These are phyloP conservation scores for Leptestheria dahalacensis DNA, from an alignment of 1,140 invertebrate genomes.

Conservation along the genomic window DNA sequence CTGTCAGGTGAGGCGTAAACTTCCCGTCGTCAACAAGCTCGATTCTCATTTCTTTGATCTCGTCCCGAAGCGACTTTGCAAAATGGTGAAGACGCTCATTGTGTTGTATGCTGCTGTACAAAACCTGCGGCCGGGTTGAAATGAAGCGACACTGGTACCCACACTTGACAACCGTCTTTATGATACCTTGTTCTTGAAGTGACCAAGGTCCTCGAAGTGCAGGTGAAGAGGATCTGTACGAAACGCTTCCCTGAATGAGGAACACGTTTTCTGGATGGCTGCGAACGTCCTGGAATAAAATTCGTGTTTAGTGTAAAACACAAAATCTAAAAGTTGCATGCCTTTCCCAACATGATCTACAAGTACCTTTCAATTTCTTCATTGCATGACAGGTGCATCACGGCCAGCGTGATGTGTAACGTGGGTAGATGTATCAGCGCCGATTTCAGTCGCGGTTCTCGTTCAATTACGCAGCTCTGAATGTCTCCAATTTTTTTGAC, in stretches of 20 bases:
- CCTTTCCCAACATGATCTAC: background rate
- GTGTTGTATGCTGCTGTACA: background rate
- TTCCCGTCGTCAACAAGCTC: constrained; percentile 8
- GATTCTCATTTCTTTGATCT: background rate
- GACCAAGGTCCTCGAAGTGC: constrained; percentile 4
- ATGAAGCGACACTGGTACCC: background rate
- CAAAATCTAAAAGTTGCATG: background rate
- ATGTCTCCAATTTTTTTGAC: background rate
- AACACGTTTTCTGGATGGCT: background rate
- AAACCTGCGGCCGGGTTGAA: no score
- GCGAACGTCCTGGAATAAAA: background rate
- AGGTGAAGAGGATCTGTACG: background rate
- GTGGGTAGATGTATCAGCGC: constrained; percentile 7
- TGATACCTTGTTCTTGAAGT: constrained; percentile 10
- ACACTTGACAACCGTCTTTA: background rate
- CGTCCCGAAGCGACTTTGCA: background rate
- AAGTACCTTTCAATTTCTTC: constrained; percentile 10
- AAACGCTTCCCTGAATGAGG: background rate
- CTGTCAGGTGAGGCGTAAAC: constrained; percentile 13
- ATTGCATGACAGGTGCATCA: constrained; percentile 1
- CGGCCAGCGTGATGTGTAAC: constrained; percentile 11
- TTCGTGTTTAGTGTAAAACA: background rate
- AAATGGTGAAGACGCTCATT: background rate
- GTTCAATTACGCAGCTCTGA: constrained; percentile 5
- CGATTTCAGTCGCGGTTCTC: background rate